Evolutionary conservation across 2,113 vertebrate genomes (phyloP).

Genomic region (Phylloscopus whistleri): DNA sequence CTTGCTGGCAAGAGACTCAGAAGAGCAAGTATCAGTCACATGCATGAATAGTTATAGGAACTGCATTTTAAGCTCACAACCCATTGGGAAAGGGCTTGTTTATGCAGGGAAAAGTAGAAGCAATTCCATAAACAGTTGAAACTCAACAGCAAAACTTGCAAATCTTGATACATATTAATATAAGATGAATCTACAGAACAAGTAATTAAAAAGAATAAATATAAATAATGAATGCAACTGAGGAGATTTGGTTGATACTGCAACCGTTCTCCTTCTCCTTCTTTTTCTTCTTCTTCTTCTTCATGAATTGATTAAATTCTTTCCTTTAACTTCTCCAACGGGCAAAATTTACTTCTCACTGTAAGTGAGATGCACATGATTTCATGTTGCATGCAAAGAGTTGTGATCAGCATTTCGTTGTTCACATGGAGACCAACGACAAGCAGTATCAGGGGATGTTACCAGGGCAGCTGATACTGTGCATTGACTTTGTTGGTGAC

Average conservation of each 20-base stretch:
- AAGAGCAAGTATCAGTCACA: background rate
- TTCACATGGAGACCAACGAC: background rate
- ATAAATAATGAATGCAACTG: background rate
- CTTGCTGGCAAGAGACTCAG: background rate
- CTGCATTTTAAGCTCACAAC: background rate
- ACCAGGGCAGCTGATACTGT: background rate
- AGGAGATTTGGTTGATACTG: background rate
- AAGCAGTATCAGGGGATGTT: background rate
- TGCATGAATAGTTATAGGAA: background rate
- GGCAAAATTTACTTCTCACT: background rate
- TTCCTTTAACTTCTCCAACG: background rate
- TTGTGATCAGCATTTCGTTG: background rate
- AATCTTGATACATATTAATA: background rate
- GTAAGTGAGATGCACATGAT: background rate
- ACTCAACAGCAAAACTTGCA: background rate
- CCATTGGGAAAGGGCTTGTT: background rate
- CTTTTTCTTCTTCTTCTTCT: background rate
- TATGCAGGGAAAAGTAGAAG: background rate
- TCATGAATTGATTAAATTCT: background rate
- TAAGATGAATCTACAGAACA: background rate
- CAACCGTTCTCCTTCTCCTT: background rate
- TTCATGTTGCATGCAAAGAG: background rate
- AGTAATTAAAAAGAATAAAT: background rate
- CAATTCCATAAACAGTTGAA: background rate
- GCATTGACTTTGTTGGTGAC: background rate